Conservation (phyloP, 2,888 invertebrate genomes). For the Platycnemis pennipes region DNA sequence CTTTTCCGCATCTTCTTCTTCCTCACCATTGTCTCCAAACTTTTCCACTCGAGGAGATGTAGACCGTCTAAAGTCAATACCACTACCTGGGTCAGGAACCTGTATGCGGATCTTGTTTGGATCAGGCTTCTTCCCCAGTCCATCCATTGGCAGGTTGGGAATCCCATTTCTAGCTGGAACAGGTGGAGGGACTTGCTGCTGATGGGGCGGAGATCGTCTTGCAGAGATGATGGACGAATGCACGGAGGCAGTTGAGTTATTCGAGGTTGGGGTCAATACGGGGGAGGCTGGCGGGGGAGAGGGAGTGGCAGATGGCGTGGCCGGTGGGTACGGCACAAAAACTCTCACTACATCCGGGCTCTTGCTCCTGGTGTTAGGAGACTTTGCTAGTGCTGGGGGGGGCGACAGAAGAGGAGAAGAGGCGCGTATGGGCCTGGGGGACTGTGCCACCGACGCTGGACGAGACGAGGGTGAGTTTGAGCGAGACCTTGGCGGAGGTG, state of each 20-base stretch:
- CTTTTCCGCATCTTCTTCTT: slow-evolving; percentile 73
- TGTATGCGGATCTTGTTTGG: slow-evolving; percentile 88
- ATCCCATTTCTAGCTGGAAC: slow-evolving; percentile 55
- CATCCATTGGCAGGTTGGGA: slow-evolving; percentile 51
- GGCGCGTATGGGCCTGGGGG: slow-evolving; percentile 68
- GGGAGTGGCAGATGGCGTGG: slow-evolving; percentile 75
- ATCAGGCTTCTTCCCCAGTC: slow-evolving; percentile 76
- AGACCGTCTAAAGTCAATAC: slow-evolving; percentile 34
- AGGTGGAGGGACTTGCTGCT: slow-evolving; percentile 78
- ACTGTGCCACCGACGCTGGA: slow-evolving; percentile 79
- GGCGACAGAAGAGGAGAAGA: slow-evolving; percentile 76
- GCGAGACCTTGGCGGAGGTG: slow-evolving; percentile 79
- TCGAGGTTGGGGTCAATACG: slow-evolving; percentile 80
- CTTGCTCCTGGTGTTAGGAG: slow-evolving; percentile 35
- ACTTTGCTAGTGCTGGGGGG: slow-evolving; percentile 8
- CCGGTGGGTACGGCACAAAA: slow-evolving; percentile 86
- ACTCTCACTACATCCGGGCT: slow-evolving; percentile 89
- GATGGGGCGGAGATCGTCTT: slow-evolving; percentile 77
- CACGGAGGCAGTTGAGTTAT: slow-evolving; percentile 80
- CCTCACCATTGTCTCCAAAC: slow-evolving; percentile 69
- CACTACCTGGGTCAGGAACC: slow-evolving; percentile 77
- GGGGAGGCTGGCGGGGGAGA: slow-evolving; percentile 72
- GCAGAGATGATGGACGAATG: slow-evolving; percentile 76
- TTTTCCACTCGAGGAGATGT: slow-evolving; percentile 43
- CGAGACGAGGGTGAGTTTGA: slow-evolving; percentile 81